Percentiles rank a stretch among this genome's conserved stretches.
These are phyloP conservation scores for Berghia stephanieae DNA, from an alignment of 1,140 invertebrate species.

Conservation along the genomic window DNA sequence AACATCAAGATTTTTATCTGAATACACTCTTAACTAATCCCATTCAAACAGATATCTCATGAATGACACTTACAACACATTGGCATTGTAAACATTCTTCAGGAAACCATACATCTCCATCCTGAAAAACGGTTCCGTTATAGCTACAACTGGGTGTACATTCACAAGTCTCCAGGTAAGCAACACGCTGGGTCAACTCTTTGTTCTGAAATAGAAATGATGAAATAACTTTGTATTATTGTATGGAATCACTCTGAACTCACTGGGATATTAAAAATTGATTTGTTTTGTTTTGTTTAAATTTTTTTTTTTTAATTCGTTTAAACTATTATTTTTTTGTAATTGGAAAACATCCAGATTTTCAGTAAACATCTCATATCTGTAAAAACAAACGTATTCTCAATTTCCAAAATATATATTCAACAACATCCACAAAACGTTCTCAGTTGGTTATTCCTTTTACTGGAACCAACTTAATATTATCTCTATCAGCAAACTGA, in stretches of 20 bases:
- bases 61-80: slow-evolving; percentile 51
- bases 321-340: neutral
- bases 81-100: slow-evolving; percentile 55
- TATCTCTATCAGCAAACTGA: too few relatives aligned
- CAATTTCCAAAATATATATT: too few relatives aligned
- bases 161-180: slow-evolving; percentile 51
- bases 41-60: neutral
- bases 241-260: neutral
- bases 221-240: neutral
- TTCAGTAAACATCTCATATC: neutral
- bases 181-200: slow-evolving; percentile 46
- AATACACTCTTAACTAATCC: neutral
- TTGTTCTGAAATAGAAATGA: slow-evolving; percentile 44
- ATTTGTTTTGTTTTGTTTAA: neutral
- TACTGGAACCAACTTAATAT: too few relatives aligned
- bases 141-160: slow-evolving; percentile 49
- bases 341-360: neutral
- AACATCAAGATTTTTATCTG: neutral
- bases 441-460: too few relatives aligned
- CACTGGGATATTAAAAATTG: neutral
- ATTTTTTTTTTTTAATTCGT: neutral
- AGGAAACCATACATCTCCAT: slow-evolving; percentile 55
- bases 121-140: slow-evolving; percentile 47
- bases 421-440: too few relatives aligned
- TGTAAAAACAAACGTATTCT: too few relatives aligned